Base-by-base conservation (phyloP, 1,140 invertebrate genomes). In the Zaprionus davidi region DNA sequence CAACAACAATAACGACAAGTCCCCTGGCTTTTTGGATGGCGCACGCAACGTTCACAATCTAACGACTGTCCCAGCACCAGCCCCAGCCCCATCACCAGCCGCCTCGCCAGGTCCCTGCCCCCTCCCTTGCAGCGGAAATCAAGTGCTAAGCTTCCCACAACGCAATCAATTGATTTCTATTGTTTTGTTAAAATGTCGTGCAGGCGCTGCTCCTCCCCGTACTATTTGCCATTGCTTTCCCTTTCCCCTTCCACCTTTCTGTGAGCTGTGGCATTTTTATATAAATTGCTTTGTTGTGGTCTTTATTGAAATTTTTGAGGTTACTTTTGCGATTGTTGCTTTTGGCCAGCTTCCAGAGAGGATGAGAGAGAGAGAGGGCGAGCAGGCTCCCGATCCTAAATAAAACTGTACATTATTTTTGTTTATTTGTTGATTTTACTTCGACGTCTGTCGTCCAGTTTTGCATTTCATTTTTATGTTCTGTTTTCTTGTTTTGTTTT, bases 131-230 rank as follows among this genome's bases (percentile, higher is more conserved):
- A 75, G 53, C 78, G 76, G 81, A 90, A 88, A 85, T 88, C 85
- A 88, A 88, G 84, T 88, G 84, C 84, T 88, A 88, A 88, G 84
- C 84, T 88, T 90, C 84, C 84, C 84, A 90, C 84, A 88, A 88
- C 85, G 85, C 85, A 90, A 88, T 90, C 85, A 88, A 88, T 88
- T 90, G 85, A 88, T 88, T 88, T 88, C 85, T 88, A 88, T 88
- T 88, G 84, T 88, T 88, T 88, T 88, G 85, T 90, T 84, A 84
- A 88, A 90, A 90, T 90, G 85, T 88, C 81, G 81, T 84, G 74
- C 71, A 63, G 81, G 66, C 59, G n/a, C 38, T 9, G 11, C 26
- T 26, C 22, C 51, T 11, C 22, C 36, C 13, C 36, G 75, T 71
- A 79, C 78, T 75, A 88, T 88, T 88, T 78, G 78, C 71, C 63